A percentile compares a stretch with the other conserved stretches of the same genome.
phyloP scores from a whole-genome alignment of 2,113 vertebrate genomes.

The Sitta europaea region DNA sequence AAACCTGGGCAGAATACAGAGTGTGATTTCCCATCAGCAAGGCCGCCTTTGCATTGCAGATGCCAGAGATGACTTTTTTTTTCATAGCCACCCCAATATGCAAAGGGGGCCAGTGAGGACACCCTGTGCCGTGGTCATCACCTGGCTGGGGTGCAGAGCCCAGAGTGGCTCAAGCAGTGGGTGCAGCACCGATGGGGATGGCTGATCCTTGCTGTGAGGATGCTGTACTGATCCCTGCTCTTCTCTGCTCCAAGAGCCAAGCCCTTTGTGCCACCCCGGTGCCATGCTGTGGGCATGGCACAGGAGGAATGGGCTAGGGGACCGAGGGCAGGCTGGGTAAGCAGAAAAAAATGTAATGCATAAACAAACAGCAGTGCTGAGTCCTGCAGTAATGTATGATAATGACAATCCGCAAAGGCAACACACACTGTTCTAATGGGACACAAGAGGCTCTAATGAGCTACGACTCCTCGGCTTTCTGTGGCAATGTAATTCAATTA shows the following conservation, averaged over 20 bases:
- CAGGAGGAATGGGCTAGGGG: neutral
- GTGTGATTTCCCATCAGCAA: slow-evolving; percentile 53
- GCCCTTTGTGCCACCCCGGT: neutral
- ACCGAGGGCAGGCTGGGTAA: neutral
- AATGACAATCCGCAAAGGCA: slow-evolving; percentile 54
- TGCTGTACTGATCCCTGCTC: neutral
- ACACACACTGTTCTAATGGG: slow-evolving; percentile 46
- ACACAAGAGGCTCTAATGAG: slow-evolving; percentile 68
- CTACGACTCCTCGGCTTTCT: slow-evolving; percentile 53
- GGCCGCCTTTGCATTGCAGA: slow-evolving; percentile 46
- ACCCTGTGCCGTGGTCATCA: accelerated
- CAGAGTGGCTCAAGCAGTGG: neutral
- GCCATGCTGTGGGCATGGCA: neutral
- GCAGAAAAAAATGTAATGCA: slow-evolving; percentile 35
- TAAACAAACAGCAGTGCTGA: slow-evolving; percentile 44
- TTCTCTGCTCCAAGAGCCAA: neutral
- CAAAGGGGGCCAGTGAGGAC: accelerated
- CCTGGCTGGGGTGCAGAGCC: neutral
- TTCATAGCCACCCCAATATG: neutral
- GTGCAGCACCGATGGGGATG: neutral
- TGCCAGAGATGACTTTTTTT: neutral
- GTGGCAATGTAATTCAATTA: slow-evolving; percentile 71
- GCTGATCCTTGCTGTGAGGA: neutral
- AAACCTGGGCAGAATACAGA: slow-evolving; percentile 79
- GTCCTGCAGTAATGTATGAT: slow-evolving; percentile 56